Evolutionary conservation across 2,797 vertebrate species (phyloP).

Genomic region (Synanceia verrucosa): DNA sequence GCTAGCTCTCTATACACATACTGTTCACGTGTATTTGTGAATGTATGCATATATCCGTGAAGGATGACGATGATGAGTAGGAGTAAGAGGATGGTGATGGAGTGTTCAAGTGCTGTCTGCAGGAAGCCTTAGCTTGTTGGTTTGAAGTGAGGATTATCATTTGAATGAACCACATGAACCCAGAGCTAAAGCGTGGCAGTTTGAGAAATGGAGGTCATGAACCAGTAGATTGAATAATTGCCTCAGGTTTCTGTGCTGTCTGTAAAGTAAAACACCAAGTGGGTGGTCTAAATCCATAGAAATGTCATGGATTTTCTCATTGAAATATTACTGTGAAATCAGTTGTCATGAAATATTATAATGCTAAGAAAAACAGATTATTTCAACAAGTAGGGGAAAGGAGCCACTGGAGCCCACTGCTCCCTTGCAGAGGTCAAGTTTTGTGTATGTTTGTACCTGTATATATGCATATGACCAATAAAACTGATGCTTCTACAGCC

Average conservation of each 20-base stretch:
- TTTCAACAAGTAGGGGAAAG: not conserved
- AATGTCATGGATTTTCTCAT: constrained; percentile 31
- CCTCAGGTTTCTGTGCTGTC: constrained; percentile 27
- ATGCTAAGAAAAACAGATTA: constrained; percentile 5
- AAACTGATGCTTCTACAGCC: not conserved
- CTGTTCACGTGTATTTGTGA: constrained; percentile 16
- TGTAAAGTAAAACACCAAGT: constrained; percentile 43
- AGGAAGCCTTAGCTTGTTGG: constrained; percentile 42
- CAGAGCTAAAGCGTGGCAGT: constrained; percentile 33
- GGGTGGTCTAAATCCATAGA: constrained; percentile 35
- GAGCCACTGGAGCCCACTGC: too few relatives aligned
- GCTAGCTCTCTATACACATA: too few relatives aligned
- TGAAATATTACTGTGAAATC: constrained; percentile 33
- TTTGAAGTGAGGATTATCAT: constrained; percentile 65
- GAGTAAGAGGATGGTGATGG: constrained; percentile 20
- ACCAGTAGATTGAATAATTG: constrained; percentile 60
- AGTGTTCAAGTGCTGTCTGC: constrained; percentile 38
- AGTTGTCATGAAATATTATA: constrained; percentile 15
- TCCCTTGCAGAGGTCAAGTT: too few relatives aligned
- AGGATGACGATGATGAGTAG: constrained; percentile 28
- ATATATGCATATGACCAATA: too few relatives aligned
- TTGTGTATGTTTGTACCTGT: too few relatives aligned
- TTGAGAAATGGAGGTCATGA: constrained; percentile 54
- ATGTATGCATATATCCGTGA: constrained; percentile 23
- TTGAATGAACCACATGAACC: constrained; percentile 59